phyloP scores from a whole-genome alignment of 1,140 invertebrate species.

The Trichonephila inaurata region DNA sequence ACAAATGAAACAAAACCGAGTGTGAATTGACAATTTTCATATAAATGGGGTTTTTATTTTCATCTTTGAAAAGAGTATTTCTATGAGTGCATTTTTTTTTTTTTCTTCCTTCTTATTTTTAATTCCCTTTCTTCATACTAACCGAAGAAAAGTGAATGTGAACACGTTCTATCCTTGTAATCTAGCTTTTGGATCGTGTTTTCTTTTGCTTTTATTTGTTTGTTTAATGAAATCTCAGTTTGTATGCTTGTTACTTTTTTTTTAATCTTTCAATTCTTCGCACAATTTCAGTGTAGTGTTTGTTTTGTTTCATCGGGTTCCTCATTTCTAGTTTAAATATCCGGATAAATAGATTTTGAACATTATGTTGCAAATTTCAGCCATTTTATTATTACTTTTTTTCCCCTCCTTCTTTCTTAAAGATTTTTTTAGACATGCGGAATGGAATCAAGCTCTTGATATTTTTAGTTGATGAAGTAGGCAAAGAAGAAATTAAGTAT shows the following conservation, averaged over 20 bases:
- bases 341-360: constrained; percentile 44
- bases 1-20: constrained; percentile 75
- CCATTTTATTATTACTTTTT: constrained; percentile 16
- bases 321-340: constrained; percentile 51
- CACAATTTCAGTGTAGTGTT: constrained; percentile 51
- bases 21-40: constrained; percentile 76
- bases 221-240: constrained; percentile 56
- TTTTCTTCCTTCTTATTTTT: constrained; percentile 15
- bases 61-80: constrained; percentile 44
- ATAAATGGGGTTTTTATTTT: constrained; percentile 74
- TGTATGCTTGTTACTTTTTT: not conserved
- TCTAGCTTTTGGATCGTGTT: constrained; percentile 62
- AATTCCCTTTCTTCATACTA: constrained; percentile 62
- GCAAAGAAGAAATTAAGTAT: not conserved
- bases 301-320: constrained; percentile 34
- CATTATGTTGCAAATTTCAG: constrained; percentile 12
- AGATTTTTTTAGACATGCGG: not conserved
- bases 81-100: constrained; percentile 59
- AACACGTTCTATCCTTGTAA: constrained; percentile 52
- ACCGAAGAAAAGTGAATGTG: constrained; percentile 44
- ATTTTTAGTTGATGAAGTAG: not conserved
- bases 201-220: constrained; percentile 75
- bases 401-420: not conserved
- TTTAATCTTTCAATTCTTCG: not conserved
- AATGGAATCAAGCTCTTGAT: not conserved